Conservation (phyloP, 2,888 invertebrate species). For the Cataglyphis altisquamis region DNA sequence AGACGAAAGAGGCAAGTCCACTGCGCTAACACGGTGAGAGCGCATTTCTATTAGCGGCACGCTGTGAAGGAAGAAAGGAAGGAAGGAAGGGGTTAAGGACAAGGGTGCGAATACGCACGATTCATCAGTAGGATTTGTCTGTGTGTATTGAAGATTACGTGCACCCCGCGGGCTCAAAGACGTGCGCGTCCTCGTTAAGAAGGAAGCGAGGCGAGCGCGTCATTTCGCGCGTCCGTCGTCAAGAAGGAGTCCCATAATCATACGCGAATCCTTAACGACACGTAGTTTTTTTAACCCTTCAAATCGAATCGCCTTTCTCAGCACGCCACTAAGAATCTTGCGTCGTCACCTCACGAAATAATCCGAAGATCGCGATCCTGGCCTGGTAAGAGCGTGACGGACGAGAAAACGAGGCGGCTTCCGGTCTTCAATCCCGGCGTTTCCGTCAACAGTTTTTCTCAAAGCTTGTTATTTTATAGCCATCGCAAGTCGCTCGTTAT, state of each 20-base stretch:
- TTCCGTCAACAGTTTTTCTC: conserved; percentile 77
- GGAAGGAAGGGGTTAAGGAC: conserved; percentile 34
- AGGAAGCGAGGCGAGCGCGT: conserved; percentile 26
- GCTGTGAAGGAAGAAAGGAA: conserved; percentile 22
- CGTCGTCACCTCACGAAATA: conserved; percentile 52
- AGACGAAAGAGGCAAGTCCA: conserved; percentile 25
- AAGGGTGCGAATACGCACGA: conserved; percentile 38
- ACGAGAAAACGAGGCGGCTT: conserved; percentile 60
- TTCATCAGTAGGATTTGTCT: conserved; percentile 53
- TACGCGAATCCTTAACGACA: conserved; percentile 42
- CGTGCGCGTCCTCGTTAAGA: conserved; percentile 43
- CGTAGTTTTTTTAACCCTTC: conserved; percentile 40
- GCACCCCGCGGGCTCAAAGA: conserved; percentile 35
- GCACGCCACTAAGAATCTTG: conserved; percentile 31
- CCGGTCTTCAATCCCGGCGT: conserved; percentile 66
- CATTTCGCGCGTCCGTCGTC: conserved; percentile 43
- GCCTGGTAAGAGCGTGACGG: conserved; percentile 57
- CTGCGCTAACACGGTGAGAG: conserved; percentile 26
- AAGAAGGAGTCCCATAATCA: conserved; percentile 42
- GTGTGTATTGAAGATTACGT: conserved; percentile 50
- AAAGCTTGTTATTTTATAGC: conserved; percentile 78
- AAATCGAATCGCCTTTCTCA: conserved; percentile 38
- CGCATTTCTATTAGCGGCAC: conserved; percentile 39
- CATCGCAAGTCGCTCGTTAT: conserved; percentile 25
- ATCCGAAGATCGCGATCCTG: conserved; percentile 26